Percentiles rank a stretch among this genome's conserved stretches.
These are phyloP conservation scores for Ridgeia piscesae DNA, from an alignment of 1,140 invertebrate genomes.

Conservation along the genomic window DNA sequence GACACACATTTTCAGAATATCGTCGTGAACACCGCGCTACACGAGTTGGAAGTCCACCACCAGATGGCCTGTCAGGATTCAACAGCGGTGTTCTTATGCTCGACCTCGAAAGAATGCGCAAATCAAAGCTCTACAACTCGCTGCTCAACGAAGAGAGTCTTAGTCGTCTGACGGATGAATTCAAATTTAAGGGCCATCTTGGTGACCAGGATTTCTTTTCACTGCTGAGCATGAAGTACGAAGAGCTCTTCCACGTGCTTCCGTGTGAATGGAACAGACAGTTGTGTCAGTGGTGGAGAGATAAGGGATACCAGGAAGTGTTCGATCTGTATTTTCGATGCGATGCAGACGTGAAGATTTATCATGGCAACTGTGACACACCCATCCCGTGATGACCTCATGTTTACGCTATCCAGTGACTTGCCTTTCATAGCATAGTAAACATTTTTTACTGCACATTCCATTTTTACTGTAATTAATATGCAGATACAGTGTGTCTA, in stretches of 20 bases:
- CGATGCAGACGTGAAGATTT: constrained; percentile 70
- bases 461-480: not conserved
- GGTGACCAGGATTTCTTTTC: constrained; percentile 89
- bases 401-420: not conserved
- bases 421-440: not conserved
- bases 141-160: constrained; percentile 65
- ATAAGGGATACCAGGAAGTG: constrained; percentile 75
- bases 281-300: constrained; percentile 81
- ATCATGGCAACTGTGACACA: constrained; percentile 86
- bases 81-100: constrained; percentile 81
- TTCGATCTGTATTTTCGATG: constrained; percentile 78
- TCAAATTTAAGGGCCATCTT: constrained; percentile 74
- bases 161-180: constrained; percentile 68
- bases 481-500: too few species aligned
- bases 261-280: constrained; percentile 84
- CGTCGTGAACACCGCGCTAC: constrained; percentile 65
- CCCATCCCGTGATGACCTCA: constrained; percentile 62
- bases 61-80: constrained; percentile 72
- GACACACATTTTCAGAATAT: constrained; percentile 74
- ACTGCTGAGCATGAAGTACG: constrained; percentile 71
- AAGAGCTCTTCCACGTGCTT: constrained; percentile 73
- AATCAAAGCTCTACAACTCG: constrained; percentile 65
- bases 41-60: constrained; percentile 58
- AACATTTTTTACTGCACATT: not conserved
- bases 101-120: constrained; percentile 68